phyloP scores from a whole-genome alignment of 2,113 vertebrate genomes.

The Callionymus lyra region DNA sequence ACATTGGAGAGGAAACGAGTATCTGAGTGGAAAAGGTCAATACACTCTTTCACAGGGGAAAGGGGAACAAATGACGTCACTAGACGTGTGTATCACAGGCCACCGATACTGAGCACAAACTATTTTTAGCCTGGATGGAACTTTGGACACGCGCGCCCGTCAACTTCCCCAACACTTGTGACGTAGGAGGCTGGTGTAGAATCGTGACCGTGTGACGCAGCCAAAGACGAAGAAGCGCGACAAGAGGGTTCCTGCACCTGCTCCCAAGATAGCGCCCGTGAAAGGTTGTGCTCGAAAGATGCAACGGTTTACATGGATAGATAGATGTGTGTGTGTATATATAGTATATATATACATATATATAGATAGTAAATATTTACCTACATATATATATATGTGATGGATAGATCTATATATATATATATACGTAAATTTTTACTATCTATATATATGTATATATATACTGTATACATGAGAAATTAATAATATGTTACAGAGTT shows the following conservation, averaged over 20 bases:
- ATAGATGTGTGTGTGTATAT: no score
- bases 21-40: constrained; percentile 54
- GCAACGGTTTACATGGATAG: no score
- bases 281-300: no score
- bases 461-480: no score
- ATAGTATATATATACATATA: no score
- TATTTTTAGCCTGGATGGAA: constrained; percentile 61
- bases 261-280: no score
- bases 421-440: no score
- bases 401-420: no score
- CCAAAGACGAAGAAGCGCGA: constrained; percentile 16
- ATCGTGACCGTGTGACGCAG: constrained; percentile 49
- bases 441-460: no score
- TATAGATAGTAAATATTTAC: no score
- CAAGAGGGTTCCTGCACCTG: constrained; percentile 11
- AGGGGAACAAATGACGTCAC: constrained; percentile 65
- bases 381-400: no score
- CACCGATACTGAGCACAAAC: constrained; percentile 48
- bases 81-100: constrained; percentile 48
- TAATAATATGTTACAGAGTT: no score
- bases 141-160: constrained; percentile 44
- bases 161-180: constrained; percentile 44
- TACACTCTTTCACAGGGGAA: constrained; percentile 51
- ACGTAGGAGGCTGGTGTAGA: constrained; percentile 46
- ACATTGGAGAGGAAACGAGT: constrained; percentile 1